Evolutionary conservation across 2,797 vertebrate species (phyloP), one percentile per base, ranked within the genome.

Genomic region (Holocentrus rufus): DNA sequence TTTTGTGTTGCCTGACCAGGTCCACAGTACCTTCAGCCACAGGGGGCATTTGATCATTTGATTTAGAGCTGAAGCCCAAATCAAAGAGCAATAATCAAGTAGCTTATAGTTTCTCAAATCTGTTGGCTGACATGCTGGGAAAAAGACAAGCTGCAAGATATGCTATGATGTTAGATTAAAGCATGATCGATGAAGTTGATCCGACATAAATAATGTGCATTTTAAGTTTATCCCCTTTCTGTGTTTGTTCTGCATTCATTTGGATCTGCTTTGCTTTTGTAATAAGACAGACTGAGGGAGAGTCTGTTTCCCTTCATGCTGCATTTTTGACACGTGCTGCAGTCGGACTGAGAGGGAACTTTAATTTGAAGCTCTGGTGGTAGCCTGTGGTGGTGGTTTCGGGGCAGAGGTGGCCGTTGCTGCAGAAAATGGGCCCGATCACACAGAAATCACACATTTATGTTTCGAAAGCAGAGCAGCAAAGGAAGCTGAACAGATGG

Each of bases 381-480:
- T 25, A 30, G 55, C 54, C 63, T 61, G 13, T 25, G 15, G 15
- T 23, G 36, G 10, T 44, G 64, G 9, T 64, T 52, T 31, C 36
- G 64, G 72, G 72, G 18, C 65, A 49, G 14, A 70, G 47, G 22
- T 25, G 54, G 50, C 53, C 58, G 27, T 58, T 59, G 31, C 22
- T 18, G 39, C 47, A 47, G 30, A 30, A 39, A 10, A 55, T 52
- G 47, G 50, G 23, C 34, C 31, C 11, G 31, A 34, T 3, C 23
- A 46, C 31, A 46, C 30, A 47, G 18, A 46, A 30, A 23, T 27
- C 14, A 27, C 31, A 30, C 22, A 47, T 70, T 70, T 27, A 27
- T 69, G 25, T 50, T 67, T 17, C 52, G 54, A 53, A 70, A 47
- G 71, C 53, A 52, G 61, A 23, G 47, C 67, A 60, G 56, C 8